Evolutionary conservation across 2,888 invertebrate species (phyloP), one percentile per base, ranked within the genome.

Genomic region (Sarcophaga rosellei): DNA sequence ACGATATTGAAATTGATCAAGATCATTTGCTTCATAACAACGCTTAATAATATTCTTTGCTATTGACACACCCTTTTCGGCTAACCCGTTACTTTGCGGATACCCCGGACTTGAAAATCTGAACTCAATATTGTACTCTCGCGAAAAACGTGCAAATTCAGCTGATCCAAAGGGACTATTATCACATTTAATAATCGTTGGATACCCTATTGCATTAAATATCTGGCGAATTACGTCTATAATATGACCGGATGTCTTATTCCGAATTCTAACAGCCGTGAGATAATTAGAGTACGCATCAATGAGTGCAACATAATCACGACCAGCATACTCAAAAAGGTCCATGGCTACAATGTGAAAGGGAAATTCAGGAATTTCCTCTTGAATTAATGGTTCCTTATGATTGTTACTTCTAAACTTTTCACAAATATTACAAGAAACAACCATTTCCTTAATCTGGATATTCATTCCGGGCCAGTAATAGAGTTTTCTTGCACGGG

Each of bases 381-480:
- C 87, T n/a, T 88, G 88, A 21, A 81, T 25, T 23, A 88, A 62
- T 70, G 87, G 86, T 76, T 89, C 87, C 66, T 88, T 88, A 75
- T 73, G 80, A 76, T 87, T 88, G 61, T 82, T 84, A n/a, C 82
- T 76, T 66, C 62, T 80, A 45, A 81, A 84, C 73, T 85, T 81
- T 53, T 86, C 85, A 69, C 88, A 89, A 8, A 87, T 35, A 12
- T 23, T 82, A 59, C 86, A 88, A 44, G 68, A 17, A 53, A 72
- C 35, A 57, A 88, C 69, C n/a, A 69, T 79, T 25, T 89, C 57
- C 72, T 91, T 89, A 57, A 92, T 89, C 23, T 92, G 90, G 17
- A 5, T 45, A 73, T 89, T 89, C 72, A 90, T 90, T 35, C 35
- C 35, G 35, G 35, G 35, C 35, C 35, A 35, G 6, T 35, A 35